Base-by-base conservation (phyloP, 2,888 invertebrate species). In the Willowsia nigromaculata region DNA sequence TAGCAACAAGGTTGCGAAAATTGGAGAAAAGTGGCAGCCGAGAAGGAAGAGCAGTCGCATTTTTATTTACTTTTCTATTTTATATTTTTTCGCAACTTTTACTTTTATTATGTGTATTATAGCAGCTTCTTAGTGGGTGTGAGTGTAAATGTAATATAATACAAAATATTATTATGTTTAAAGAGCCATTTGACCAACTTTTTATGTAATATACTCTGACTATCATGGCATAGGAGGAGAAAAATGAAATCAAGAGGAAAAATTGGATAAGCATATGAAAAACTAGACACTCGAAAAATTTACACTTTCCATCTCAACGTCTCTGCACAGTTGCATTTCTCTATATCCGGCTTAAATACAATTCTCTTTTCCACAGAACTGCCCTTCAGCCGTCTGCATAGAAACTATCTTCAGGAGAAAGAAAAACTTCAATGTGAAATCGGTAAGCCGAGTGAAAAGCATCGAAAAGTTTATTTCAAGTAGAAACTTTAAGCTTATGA, bases 111-210 rank as follows among this genome's bases (percentile, higher is more conserved):
- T 62, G 62, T 30, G 30, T 27, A 62, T 25, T 22, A 62, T 62
- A 3, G 18, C 53, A n/a, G n/a, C n/a, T n/a, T n/a, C n/a, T n/a
- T n/a, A n/a, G n/a, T n/a, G n/a, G n/a, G n/a, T n/a, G n/a, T n/a
- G n/a, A 27, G 68, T 15, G 59, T 59, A 59, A 62, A 68, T 37
- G 68, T 68, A 68, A 68, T 68, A 27, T 15, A 37, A 68, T 62
- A 68, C 9, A 37, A 68, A 37, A 68, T 37, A 33, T n/a, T 68
- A 37, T 37, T 33, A 37, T 65, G 37, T 37, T 1, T 37, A n/a
- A n/a, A n/a, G n/a, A 18, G n/a, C 68, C 33, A 40, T 33, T 68
- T 68, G 68, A 68, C 68, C 68, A 68, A 68, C 68, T 68, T 68
- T 68, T 40, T n/a, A n/a, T 22, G 37, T 13, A 4, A 59, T 25